Percentiles rank a stretch among this genome's conserved stretches.
These are phyloP conservation scores for Ommatoiulus sabulosus DNA, from an alignment of 2,888 invertebrate genomes.

Conservation along the genomic window DNA sequence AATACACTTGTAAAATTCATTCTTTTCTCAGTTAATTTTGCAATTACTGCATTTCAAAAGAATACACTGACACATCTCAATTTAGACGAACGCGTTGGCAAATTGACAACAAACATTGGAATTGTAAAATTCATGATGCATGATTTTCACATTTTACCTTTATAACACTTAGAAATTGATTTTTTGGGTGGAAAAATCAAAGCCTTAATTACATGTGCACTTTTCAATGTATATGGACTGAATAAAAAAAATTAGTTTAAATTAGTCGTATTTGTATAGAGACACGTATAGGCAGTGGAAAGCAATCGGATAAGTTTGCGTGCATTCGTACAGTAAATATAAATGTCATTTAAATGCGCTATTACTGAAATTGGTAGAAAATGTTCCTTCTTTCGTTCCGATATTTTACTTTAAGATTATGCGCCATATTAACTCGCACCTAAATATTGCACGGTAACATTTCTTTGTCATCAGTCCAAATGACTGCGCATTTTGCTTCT, in stretches of 20 bases:
- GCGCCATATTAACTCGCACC: not conserved
- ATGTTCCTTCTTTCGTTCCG: not conserved
- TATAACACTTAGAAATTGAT: not conserved
- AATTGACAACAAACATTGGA: too few species aligned
- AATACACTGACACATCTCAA: too few species aligned
- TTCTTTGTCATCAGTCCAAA: slow-evolving; percentile 25
- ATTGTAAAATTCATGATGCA: too few species aligned
- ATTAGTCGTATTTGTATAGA: too few species aligned
- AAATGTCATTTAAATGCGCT: not conserved
- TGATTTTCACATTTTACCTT: too few species aligned
- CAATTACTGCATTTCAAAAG: too few species aligned
- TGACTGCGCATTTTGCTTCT: slow-evolving; percentile 31
- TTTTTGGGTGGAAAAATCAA: not conserved
- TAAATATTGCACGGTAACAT: not conserved
- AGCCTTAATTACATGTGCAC: too few species aligned
- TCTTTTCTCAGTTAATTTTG: too few species aligned
- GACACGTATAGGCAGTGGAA: not conserved
- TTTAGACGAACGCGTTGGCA: too few species aligned
- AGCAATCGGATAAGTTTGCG: not conserved
- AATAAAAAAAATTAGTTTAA: not conserved
- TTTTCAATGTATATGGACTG: not conserved
- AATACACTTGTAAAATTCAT: too few species aligned
- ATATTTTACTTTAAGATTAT: not conserved
- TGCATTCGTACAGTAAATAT: not conserved
- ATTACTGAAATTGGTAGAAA: not conserved